Percentiles rank a stretch among this genome's conserved stretches.
phyloP scores from a whole-genome alignment of 2,888 invertebrate genomes.

The Heliconius ethilla region DNA sequence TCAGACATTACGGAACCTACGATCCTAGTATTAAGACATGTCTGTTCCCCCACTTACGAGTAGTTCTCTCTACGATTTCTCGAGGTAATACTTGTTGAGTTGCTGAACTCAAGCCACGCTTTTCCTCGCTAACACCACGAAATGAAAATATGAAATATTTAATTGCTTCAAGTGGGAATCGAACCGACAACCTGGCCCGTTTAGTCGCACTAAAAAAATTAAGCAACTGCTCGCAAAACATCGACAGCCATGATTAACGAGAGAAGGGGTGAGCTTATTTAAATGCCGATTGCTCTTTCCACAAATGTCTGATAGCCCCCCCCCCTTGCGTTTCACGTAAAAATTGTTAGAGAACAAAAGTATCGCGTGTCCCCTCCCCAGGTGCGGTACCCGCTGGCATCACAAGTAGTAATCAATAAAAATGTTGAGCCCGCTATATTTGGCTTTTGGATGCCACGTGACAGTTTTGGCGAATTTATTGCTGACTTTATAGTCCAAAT shows the following conservation, averaged over 20 bases:
- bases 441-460: conserved; percentile 33
- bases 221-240: not conserved
- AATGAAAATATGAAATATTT: too few species aligned
- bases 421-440: conserved; percentile 46
- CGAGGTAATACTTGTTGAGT: too few species aligned
- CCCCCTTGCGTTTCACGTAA: conserved; percentile 21
- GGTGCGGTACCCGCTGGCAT: conserved; percentile 36
- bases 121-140: too few species aligned
- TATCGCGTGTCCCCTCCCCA: conserved; percentile 51
- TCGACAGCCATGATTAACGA: conserved; percentile 6
- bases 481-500: not conserved
- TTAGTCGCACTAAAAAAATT: not conserved
- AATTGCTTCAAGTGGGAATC: too few species aligned
- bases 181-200: too few species aligned
- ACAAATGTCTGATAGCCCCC: not conserved
- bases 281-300: conserved; percentile 25
- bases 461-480: conserved; percentile 21
- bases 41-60: too few species aligned
- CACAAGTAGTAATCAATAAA: conserved; percentile 56
- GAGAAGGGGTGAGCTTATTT: conserved; percentile 7
- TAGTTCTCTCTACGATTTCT: too few species aligned
- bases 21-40: too few species aligned
- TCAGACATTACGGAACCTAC: too few species aligned
- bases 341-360: conserved; percentile 38
- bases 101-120: too few species aligned